Evolutionary conservation across 2,113 vertebrate species (phyloP).

Genomic region (Alces alces): DNA sequence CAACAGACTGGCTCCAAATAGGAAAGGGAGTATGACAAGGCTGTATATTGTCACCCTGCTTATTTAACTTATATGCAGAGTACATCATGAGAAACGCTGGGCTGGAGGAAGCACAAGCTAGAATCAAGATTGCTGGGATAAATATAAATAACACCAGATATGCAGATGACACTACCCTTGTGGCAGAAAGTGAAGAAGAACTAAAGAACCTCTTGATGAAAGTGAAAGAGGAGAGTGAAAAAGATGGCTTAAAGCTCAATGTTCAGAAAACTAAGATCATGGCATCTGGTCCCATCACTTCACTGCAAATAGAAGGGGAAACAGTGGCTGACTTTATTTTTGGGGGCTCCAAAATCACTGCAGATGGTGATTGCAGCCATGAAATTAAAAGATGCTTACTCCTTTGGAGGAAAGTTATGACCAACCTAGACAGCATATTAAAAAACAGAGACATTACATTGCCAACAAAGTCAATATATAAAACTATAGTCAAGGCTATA

Average conservation of each 20-base stretch:
- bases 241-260: background rate
- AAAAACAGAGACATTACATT: background rate
- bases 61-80: background rate
- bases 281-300: background rate
- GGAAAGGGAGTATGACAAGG: background rate
- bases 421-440: background rate
- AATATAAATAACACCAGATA: background rate
- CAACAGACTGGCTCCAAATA: background rate
- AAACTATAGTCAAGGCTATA: background rate
- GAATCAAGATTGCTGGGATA: background rate
- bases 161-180: background rate
- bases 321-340: background rate
- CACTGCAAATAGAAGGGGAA: background rate
- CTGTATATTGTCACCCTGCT: background rate
- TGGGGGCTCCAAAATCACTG: fast-evolving
- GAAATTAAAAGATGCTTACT: background rate
- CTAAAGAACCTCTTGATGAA: background rate
- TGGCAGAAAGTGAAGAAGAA: background rate
- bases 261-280: background rate
- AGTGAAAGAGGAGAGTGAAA: background rate
- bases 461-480: background rate
- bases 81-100: background rate
- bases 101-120: background rate
- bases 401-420: background rate
- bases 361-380: background rate